Evolutionary conservation across 1,140 invertebrate genomes (phyloP).

Genomic region (Zelostemma sp.): DNA sequence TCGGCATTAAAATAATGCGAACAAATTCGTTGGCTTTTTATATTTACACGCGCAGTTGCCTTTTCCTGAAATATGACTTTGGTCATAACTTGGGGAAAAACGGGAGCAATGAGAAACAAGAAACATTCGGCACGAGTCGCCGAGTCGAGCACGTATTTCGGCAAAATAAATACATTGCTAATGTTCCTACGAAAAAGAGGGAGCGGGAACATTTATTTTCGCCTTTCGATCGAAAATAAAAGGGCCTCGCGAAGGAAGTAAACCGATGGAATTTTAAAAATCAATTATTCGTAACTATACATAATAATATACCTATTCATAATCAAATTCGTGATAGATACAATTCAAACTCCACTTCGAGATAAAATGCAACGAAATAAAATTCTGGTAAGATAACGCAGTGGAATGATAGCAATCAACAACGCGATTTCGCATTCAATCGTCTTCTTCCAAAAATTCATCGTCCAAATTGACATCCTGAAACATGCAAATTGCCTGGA

Average conservation of each 20-base stretch:
- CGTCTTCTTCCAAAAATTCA: slow-evolving; percentile 73
- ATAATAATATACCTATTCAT: background rate
- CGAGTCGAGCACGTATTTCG: slow-evolving; percentile 38
- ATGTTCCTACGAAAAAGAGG: slow-evolving; percentile 18
- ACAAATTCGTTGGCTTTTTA: too few relatives aligned
- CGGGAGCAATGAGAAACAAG: slow-evolving; percentile 12
- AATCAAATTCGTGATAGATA: background rate
- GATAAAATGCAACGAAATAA: slow-evolving; percentile 1
- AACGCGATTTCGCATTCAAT: slow-evolving; percentile 29
- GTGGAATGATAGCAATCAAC: slow-evolving; percentile 17
- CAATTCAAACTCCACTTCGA: background rate
- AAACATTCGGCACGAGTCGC: slow-evolving; percentile 38
- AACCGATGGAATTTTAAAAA: background rate
- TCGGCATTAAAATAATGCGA: too few relatives aligned
- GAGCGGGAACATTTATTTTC: too few relatives aligned
- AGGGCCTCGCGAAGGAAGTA: too few relatives aligned
- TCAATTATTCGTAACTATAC: background rate
- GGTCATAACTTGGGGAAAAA: slow-evolving; percentile 15
- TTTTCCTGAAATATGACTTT: background rate
- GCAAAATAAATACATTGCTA: slow-evolving; percentile 41
- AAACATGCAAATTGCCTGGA: slow-evolving; percentile 49
- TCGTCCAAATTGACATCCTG: slow-evolving; percentile 79
- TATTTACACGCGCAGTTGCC: background rate
- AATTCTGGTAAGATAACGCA: background rate
- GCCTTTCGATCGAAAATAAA: background rate